Evolutionary conservation across 2,113 vertebrate genomes (phyloP).

Genomic region (cattle (Bos taurus)): DNA sequence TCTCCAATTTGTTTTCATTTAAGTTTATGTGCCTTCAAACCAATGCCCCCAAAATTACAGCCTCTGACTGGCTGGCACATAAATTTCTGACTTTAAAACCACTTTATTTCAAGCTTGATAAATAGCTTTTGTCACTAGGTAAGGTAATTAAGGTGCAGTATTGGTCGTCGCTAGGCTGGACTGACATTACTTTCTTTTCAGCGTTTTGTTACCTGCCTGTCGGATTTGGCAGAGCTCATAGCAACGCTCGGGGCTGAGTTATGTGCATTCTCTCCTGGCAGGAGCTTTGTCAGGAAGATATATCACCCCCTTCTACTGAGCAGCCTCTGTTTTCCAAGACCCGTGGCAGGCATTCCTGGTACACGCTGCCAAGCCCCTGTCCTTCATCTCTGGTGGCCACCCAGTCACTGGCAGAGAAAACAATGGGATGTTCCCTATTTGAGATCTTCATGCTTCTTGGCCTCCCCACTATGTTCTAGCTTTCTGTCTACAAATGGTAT

Average conservation of each 20-base stretch:
- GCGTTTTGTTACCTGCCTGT: slow-evolving; percentile 19
- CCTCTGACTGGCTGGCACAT: slow-evolving; percentile 13
- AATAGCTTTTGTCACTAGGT: slow-evolving; percentile 46
- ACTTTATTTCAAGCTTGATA: slow-evolving; percentile 60
- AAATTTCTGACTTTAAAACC: slow-evolving; percentile 67
- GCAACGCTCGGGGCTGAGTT: slow-evolving; percentile 23
- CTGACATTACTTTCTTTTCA: not conserved
- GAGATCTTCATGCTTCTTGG: not conserved
- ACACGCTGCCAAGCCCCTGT: not conserved
- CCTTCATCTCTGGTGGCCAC: not conserved
- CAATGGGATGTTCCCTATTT: not conserved
- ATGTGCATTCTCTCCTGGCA: not conserved
- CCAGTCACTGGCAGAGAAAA: not conserved
- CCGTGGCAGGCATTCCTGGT: not conserved
- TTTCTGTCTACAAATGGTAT: not conserved
- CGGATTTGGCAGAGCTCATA: not conserved
- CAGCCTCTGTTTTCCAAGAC: not conserved
- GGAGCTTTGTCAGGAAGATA: slow-evolving; percentile 40
- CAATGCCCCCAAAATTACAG: slow-evolving; percentile 59
- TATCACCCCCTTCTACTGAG: not conserved
- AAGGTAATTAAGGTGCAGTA: slow-evolving; percentile 52
- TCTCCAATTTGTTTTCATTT: slow-evolving; percentile 34
- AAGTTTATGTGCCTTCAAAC: slow-evolving; percentile 62
- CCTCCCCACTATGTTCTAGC: not conserved
- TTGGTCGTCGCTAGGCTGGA: not conserved